Conservation (phyloP, 2,797 vertebrate genomes). For the Chromis chromis region DNA sequence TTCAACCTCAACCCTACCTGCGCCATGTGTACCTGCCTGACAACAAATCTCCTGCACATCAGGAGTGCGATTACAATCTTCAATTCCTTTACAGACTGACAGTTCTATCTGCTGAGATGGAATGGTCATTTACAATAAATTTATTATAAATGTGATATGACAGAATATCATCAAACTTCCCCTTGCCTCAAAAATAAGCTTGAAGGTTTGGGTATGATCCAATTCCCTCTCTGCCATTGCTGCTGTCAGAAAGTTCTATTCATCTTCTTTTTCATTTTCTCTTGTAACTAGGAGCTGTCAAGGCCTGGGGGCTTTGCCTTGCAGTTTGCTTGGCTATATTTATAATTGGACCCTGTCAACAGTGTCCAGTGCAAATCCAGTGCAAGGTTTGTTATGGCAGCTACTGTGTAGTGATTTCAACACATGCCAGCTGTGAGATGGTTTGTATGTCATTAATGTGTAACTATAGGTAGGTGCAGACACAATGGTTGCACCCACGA, state of each 20-base stretch:
- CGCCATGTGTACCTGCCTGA: conserved; percentile 3
- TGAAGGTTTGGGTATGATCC: conserved; percentile 75
- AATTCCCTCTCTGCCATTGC: conserved; percentile 69
- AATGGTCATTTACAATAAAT: conserved; percentile 69
- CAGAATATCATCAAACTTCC: conserved; percentile 75
- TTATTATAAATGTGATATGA: conserved; percentile 72
- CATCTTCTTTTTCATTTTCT: conserved; percentile 80
- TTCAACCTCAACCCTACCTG: conserved; percentile 12
- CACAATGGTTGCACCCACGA: conserved; percentile 43
- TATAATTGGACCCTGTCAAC: conserved; percentile 82
- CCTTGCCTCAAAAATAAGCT: conserved; percentile 65
- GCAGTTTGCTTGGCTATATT: conserved; percentile 74
- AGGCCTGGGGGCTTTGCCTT: conserved; percentile 67
- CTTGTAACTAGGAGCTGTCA: conserved; percentile 77
- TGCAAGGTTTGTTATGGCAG: conserved; percentile 71
- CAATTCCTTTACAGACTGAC: conserved; percentile 41
- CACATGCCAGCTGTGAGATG: conserved; percentile 70
- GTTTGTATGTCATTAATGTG: conserved; percentile 65
- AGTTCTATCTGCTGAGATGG: conserved; percentile 54
- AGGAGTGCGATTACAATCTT: conserved; percentile 27
- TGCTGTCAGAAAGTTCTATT: conserved; percentile 76
- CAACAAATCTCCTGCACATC: conserved; percentile 53
- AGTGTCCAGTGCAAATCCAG: conserved; percentile 70
- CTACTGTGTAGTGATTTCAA: conserved; percentile 70
- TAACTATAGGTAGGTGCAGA: conserved; percentile 48